Evolutionary conservation across 2,888 invertebrate species (phyloP), one percentile per base, ranked within the genome.

Genomic region (Plebejus argus): DNA sequence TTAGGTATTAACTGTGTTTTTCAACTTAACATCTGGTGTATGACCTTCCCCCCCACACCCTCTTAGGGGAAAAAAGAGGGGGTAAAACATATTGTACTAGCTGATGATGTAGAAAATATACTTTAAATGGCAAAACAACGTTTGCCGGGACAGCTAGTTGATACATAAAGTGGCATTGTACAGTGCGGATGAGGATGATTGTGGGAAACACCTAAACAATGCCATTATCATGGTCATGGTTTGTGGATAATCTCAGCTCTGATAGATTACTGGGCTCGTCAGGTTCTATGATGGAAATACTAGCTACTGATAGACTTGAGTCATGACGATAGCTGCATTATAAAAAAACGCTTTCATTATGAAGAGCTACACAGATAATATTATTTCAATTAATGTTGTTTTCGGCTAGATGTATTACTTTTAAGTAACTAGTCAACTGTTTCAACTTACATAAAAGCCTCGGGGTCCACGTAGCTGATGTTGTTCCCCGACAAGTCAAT

Each of bases 401-500:
- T 53, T 49, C 49, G 49, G 15, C 45, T 45, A 45, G 12, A 49
- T 3, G 15, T 12, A 39, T 45, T 12, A 10, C 3, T 12, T 15
- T 49, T 53, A 18, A 18, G 18, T 18, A n/a, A n/a, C n/a, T n/a
- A 20, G 20, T 58, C 58, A 61, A 61, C 20, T 23, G 23, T 71
- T n/a, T 39, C n/a, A 45, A 93, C 94, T 95, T 89, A 96, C 96
- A 94, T 89, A 85, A 96, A 96, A 1, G 96, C 92, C 82, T 96
- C 96, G 0, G 96, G 95, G 85, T 96, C 96, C 20, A 97, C 90
- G 80, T 90, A 94, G 77, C 90, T 95, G 81, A 97, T 96, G 78
- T 92, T 92, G 85, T 97, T 96, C 12, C 94, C 95, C 0, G 96
- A 96, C 82, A 97, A 94, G 85, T 97, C 96, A 10, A 96, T 94